Evolutionary conservation across 1,140 invertebrate species (phyloP), one percentile per base, ranked within the genome.

Genomic region (Uloborus diversus): DNA sequence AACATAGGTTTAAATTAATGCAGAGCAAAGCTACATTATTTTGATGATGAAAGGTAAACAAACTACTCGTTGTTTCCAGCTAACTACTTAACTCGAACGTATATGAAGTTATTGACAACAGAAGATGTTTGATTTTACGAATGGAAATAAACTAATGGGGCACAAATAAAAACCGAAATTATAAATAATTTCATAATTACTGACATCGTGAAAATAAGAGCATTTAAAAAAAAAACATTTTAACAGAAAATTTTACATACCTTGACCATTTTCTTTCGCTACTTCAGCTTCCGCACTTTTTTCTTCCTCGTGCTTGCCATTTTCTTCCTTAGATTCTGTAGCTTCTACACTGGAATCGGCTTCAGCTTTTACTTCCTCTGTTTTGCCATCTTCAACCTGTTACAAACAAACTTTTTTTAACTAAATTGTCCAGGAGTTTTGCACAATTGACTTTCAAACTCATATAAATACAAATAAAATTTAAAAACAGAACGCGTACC

Each of bases 331-430:
- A 17, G 37, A 17, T 64, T 78, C 62, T 11, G 56, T 23, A 13
- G 47, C 32, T 65, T 64, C 61, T 23, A 53, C 73, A 42, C 73
- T 78, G 17, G 73, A 78, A 66, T 78, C 73, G 1, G 73, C 73
- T 78, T 78, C 73, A 23, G 49, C 73, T 57, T 65, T 75, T 4
- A 61, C 57, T 61, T 73, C 69, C 4, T 59, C 56, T 1, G 23
- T 57, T 14, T 42, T 53, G 17, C 35, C 73, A 28, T 78, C 73
- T 30, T 78, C 61, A 17, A 57, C 62, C 73, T 78, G 32, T 13
- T 56, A 13, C 5, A 42, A 42, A 42, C 2, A 2, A 42, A 42
- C 2, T 42, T 13, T 42, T 13, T 42, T 42, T 30, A 30, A 17
- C 32, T 73, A 59, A 42, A 42, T n/a, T 14, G 0, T 30, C 13